Evolutionary conservation across 2,888 invertebrate genomes (phyloP), one percentile per base, ranked within the genome.

Genomic region (Chloroclystis v-ata): DNA sequence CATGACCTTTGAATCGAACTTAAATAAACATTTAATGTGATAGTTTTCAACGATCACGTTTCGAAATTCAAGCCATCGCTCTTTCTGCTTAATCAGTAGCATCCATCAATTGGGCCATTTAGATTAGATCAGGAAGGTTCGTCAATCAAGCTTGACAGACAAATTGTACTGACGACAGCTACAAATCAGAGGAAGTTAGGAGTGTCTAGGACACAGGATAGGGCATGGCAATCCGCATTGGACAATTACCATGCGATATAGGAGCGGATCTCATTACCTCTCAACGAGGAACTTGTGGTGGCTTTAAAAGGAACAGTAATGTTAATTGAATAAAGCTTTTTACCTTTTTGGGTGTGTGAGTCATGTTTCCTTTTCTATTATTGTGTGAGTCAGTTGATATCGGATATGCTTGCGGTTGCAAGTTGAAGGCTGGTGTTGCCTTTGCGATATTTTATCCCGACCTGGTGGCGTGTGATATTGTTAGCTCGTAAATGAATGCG

Each of bases 181-280:
- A 35, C 20, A 16, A 35, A 35, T 24, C 8, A 20, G n/a, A 16
- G 35, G 35, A 33, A 49, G 47, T 45, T 44, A 52, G 60, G 60
- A 47, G 56, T 43, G 57, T 51, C 55, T 49, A 50, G 54, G 52
- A 12, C 51, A 51, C 49, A 43, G 47, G 49, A 53, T 37, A 50
- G 45, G 49, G 50, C 45, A 48, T 33, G 57, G 49, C 49, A 49
- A 43, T 33, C 47, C 39, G 25, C 46, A 46, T 14, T 46, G 47
- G 43, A 41, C 51, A 1, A 33, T 54, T 54, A 42, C 43, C 47
- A 49, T 54, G 30, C 20, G 42, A 41, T 47, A 52, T 51, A 56
- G 47, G 49, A 40, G 35, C 43, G 46, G 43, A 43, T 39, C 53
- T 49, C 54, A 56, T 52, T 47, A 45, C 46, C 28, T 26, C 37